Evolutionary conservation across 2,888 invertebrate species (phyloP), one percentile per base, ranked within the genome.

Genomic region (Drosophila affinis): DNA sequence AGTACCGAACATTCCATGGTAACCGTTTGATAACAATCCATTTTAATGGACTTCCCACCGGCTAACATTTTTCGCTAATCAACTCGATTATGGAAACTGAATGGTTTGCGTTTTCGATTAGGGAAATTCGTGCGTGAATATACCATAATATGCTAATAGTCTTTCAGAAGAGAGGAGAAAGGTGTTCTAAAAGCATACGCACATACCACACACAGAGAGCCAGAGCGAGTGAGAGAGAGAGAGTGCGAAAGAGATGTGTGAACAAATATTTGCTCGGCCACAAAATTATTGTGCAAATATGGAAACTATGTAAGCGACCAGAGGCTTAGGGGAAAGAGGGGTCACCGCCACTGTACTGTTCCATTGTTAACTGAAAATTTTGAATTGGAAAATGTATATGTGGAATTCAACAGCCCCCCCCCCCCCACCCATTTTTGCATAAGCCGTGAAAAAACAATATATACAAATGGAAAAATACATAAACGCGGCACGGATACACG

Each of bases 211-310:
- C 64, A 48, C 56, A 62, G 54, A 48, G 49, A 47, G 49, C 49
- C 1, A 48, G 12, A 48, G 48, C 3, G 21, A 21, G 2, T 2
- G 18, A 21, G 21, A 21, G 21, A 3, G 21, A 21, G 21, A 21
- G 21, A 21, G 21, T 21, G 21, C 21, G 21, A 21, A 3, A 48
- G 12, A 48, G 48, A 71, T 80, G 83, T 83, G 83, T 74, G 83
- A 83, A 79, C 87, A 83, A 83, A 83, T 83, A 83, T 83, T 83
- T 83, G 76, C 79, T 52, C 55, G 74, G 77, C 81, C 86, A 77
- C 83, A 86, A 83, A 86, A 81, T 81, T 74, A 86, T 83, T 83
- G 81, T 76, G 83, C 72, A 86, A 83, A 86, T 86, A 86, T 83
- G 86, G 77, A 81, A 86, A 82, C 81, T 81, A 83, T 86, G 70